Conservation (phyloP, 2,888 invertebrate genomes). For the Caenorhabditis drosophilae region DNA sequence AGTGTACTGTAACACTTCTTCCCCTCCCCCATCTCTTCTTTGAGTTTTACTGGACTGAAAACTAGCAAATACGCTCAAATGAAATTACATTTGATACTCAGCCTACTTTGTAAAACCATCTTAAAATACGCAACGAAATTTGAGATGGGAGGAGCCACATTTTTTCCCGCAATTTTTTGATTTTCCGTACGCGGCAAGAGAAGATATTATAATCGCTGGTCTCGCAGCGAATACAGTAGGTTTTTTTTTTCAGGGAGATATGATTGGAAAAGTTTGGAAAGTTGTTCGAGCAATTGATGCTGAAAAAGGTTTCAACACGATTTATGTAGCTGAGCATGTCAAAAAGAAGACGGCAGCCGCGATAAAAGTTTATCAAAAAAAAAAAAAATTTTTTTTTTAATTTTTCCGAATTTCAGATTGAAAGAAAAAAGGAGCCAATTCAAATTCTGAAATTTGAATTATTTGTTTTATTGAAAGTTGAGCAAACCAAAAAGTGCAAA, state of each 20-base stretch:
- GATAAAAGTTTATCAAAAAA: constrained; percentile 14
- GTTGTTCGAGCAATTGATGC: constrained; percentile 36
- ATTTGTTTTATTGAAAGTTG: constrained; percentile 38
- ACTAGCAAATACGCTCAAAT: too few species aligned
- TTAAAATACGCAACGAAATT: too few species aligned
- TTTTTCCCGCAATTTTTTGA: too few species aligned
- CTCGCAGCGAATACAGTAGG: too few species aligned
- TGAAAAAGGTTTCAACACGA: constrained; percentile 44
- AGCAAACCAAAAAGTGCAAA: constrained; percentile 34
- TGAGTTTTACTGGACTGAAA: too few species aligned
- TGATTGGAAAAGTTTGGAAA: constrained; percentile 44
- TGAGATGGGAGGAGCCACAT: too few species aligned
- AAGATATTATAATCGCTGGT: too few species aligned
- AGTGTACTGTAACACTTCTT: too few species aligned
- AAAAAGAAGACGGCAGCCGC: constrained; percentile 30
- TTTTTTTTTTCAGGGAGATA: constrained; percentile 22
- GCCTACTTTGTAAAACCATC: too few species aligned
- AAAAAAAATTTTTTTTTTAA: neutral
- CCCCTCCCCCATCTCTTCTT: too few species aligned
- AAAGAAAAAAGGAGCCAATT: constrained; percentile 35
- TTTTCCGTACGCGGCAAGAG: too few species aligned
- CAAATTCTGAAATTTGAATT: constrained; percentile 44
- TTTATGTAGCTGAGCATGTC: constrained; percentile 40
- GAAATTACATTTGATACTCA: too few species aligned
- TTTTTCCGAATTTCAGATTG: constrained; percentile 24